Evolutionary conservation across 2,113 vertebrate species (phyloP).

Genomic region (Brienomyrus longianalis): DNA sequence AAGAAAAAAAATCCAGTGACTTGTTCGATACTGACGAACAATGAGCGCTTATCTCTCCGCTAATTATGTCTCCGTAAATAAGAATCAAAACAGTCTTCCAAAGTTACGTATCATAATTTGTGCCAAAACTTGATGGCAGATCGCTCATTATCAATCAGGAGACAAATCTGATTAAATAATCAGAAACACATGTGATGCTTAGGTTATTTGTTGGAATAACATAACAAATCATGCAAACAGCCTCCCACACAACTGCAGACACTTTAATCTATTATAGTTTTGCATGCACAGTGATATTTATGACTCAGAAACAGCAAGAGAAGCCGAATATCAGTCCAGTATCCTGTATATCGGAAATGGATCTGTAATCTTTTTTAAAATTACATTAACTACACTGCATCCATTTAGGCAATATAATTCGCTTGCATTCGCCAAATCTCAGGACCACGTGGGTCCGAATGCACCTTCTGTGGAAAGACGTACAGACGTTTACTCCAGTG

Average conservation of each 20-base stretch:
- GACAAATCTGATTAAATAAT: not conserved
- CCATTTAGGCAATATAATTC: not conserved
- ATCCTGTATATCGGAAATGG: not conserved
- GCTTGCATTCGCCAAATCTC: not conserved
- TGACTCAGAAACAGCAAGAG: not conserved
- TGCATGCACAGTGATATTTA: not conserved
- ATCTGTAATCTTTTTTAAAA: not conserved
- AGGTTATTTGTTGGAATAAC: not conserved
- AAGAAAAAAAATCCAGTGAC: not conserved
- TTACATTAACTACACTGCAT: not conserved
- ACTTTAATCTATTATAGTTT: not conserved
- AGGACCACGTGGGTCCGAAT: not conserved
- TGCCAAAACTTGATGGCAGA: not conserved
- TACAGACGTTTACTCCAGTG: not conserved
- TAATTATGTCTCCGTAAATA: constrained; percentile 6
- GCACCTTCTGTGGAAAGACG: not conserved
- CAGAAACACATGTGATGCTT: not conserved
- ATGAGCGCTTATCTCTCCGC: not conserved
- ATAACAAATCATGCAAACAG: not conserved
- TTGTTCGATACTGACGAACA: not conserved
- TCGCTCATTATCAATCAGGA: constrained; percentile 4
- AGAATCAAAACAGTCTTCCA: constrained; percentile 2
- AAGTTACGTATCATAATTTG: constrained; percentile 13
- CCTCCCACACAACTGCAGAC: not conserved
- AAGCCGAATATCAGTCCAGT: not conserved